Evolutionary conservation across 2,888 invertebrate genomes (phyloP).

Genomic region (Thumatha senex): DNA sequence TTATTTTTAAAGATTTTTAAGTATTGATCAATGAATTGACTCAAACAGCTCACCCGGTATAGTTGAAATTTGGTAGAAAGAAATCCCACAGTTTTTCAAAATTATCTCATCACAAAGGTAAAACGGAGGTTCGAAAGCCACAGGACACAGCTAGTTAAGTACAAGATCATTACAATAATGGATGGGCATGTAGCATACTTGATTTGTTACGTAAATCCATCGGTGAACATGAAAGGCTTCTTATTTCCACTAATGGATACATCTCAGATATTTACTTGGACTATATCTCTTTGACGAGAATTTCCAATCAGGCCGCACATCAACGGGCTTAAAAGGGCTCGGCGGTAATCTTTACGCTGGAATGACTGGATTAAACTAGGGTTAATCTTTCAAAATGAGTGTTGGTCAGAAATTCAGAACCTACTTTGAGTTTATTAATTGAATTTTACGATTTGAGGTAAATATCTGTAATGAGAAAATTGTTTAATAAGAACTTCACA

Average conservation of each 20-base stretch:
- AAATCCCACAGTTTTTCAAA: too few species aligned
- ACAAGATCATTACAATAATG: too few species aligned
- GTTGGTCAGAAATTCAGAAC: constrained; percentile 13
- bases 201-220: background rate
- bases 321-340: constrained; percentile 19
- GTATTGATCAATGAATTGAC: too few species aligned
- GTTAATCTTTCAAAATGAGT: constrained; percentile 24
- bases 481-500: too few species aligned
- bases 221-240: background rate
- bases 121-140: too few species aligned
- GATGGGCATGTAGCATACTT: too few species aligned
- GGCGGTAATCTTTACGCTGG: constrained; percentile 18
- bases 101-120: too few species aligned
- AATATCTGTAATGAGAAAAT: background rate
- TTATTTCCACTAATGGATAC: background rate
- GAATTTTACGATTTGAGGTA: background rate
- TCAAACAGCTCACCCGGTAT: too few species aligned
- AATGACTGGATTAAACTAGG: constrained; percentile 26
- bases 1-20: too few species aligned
- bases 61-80: too few species aligned
- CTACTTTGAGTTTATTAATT: constrained; percentile 2
- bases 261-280: constrained; percentile 21
- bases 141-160: too few species aligned
- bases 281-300: constrained; percentile 18
- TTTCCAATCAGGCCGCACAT: constrained; percentile 19